A percentile compares a stretch with the other conserved stretches of the same genome.
Conservation (phyloP, 2,797 vertebrate species). For the Pangasius macronema region DNA sequence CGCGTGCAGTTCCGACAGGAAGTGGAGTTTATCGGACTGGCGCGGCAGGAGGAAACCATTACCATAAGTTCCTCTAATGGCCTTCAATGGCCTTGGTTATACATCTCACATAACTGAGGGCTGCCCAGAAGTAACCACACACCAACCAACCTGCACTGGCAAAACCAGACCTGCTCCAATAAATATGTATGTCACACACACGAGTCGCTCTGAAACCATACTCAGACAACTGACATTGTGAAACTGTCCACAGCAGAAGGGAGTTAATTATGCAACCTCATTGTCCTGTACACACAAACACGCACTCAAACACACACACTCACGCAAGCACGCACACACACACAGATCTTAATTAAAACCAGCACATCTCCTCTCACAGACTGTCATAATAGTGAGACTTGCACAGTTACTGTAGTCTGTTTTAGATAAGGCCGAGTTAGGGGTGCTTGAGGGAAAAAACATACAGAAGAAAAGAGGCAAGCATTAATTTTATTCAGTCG, state of each 20-base stretch:
- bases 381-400: slow-evolving; percentile 45
- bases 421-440: slow-evolving; percentile 68
- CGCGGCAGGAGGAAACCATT: slow-evolving; percentile 68
- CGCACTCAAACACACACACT: slow-evolving; percentile 42
- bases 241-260: slow-evolving; percentile 19
- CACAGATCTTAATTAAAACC: slow-evolving; percentile 53
- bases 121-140: slow-evolving; percentile 55
- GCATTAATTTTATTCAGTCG: slow-evolving; percentile 81
- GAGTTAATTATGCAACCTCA: slow-evolving; percentile 37
- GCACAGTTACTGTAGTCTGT: slow-evolving; percentile 60
- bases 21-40: slow-evolving; percentile 72
- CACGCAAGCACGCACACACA: slow-evolving; percentile 41
- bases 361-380: slow-evolving; percentile 45
- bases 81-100: slow-evolving; percentile 52
- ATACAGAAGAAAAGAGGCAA: slow-evolving; percentile 69
- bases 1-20: slow-evolving; percentile 76
- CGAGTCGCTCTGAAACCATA: slow-evolving; percentile 63
- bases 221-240: slow-evolving; percentile 34
- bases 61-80: slow-evolving; percentile 72
- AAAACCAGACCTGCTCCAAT: slow-evolving; percentile 69
- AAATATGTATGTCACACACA: slow-evolving; percentile 74
- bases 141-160: slow-evolving; percentile 72
- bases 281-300: slow-evolving; percentile 41
- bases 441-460: slow-evolving; percentile 62
- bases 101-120: slow-evolving; percentile 2